Conservation (phyloP, 2,888 invertebrate genomes). For the Drosophila bunnanda region DNA sequence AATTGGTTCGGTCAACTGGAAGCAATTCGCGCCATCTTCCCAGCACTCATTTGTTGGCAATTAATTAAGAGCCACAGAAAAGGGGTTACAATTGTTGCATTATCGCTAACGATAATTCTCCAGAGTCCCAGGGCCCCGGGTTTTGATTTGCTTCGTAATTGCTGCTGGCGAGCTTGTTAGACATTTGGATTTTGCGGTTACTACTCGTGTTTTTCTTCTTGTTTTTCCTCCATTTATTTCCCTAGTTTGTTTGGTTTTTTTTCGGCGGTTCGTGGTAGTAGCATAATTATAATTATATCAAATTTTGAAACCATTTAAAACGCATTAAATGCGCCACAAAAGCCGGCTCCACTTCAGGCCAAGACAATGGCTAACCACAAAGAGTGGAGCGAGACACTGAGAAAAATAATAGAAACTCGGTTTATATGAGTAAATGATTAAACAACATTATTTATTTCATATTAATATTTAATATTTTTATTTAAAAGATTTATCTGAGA, state of each 20-base stretch:
- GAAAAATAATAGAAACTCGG: background rate
- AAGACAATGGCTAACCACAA: conserved; percentile 26
- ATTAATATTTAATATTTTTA: background rate
- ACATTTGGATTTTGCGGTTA: conserved; percentile 36
- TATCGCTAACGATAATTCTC: conserved; percentile 30
- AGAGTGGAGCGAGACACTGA: conserved; percentile 26
- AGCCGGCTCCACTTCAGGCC: conserved; percentile 27
- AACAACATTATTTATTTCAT: too few relatives aligned
- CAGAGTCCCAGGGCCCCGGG: conserved; percentile 3
- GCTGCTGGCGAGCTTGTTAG: conserved; percentile 41
- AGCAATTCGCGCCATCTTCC: conserved; percentile 33
- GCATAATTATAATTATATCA: conserved; percentile 80
- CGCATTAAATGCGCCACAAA: conserved; percentile 75
- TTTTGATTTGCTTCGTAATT: conserved; percentile 38
- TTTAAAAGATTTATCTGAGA: background rate
- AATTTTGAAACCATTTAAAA: conserved; percentile 81
- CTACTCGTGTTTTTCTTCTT: conserved; percentile 17
- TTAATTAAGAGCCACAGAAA: conserved; percentile 63
- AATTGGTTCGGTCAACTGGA: conserved; percentile 66
- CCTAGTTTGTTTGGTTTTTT: conserved; percentile 9
- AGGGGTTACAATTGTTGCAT: conserved; percentile 45
- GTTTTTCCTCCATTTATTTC: conserved; percentile 31
- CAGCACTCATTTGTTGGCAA: conserved; percentile 67
- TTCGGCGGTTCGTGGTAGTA: conserved; percentile 41
- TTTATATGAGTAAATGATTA: too few relatives aligned